Conservation (phyloP, 2,888 invertebrate species). For the Trachelus stipa region DNA sequence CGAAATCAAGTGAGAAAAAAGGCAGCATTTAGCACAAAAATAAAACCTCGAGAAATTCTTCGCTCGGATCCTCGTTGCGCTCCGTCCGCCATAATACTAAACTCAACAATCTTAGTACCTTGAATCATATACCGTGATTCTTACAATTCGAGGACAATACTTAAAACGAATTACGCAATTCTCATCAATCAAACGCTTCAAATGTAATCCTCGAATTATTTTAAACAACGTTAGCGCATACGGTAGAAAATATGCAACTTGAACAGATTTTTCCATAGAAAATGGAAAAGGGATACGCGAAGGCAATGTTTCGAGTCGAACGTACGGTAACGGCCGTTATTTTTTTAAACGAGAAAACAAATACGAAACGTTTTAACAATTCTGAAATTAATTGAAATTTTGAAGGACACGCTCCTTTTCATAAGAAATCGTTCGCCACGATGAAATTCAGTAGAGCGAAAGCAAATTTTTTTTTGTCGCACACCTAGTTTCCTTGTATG, state of each 20-base stretch:
- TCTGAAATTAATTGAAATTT: too few species aligned
- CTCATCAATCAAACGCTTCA: not conserved
- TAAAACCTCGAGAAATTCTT: not conserved
- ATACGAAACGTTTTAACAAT: too few species aligned
- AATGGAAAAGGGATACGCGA: not conserved
- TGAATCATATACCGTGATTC: slow-evolving; percentile 17
- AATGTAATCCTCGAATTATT: not conserved
- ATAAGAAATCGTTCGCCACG: too few species aligned
- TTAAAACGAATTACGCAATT: not conserved
- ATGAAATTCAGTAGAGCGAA: too few species aligned
- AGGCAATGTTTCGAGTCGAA: not conserved
- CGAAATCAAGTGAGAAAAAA: too few species aligned
- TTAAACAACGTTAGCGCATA: not conserved
- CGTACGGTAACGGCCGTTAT: not conserved
- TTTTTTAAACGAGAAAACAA: too few species aligned
- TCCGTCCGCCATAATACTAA: slow-evolving; percentile 21
- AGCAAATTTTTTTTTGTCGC: too few species aligned
- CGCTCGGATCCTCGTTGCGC: not conserved
- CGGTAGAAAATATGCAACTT: not conserved
- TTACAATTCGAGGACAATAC: not conserved
- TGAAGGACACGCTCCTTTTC: too few species aligned
- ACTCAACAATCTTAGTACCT: slow-evolving; percentile 21
- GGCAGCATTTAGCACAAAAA: not conserved
- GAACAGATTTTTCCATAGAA: not conserved
- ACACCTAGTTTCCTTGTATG: too few species aligned